phyloP scores from a whole-genome alignment of 2,888 invertebrate genomes.

The Phortica okadai region DNA sequence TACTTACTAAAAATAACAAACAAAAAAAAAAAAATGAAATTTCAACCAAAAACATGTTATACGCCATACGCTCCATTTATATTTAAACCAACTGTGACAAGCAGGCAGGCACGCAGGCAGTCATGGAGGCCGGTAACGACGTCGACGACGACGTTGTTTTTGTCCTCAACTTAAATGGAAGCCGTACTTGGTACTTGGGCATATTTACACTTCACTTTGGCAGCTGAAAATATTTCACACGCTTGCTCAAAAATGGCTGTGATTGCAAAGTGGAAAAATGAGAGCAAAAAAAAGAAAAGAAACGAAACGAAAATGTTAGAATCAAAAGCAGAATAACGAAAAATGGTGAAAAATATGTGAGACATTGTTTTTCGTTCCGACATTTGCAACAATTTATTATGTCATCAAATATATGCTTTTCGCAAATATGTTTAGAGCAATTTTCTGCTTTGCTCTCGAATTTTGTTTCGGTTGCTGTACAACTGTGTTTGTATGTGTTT shows the following conservation, averaged over 20 bases:
- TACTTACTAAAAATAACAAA: no score
- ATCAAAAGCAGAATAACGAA: slow-evolving; percentile 35
- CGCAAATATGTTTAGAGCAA: slow-evolving; percentile 29
- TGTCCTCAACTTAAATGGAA: neutral
- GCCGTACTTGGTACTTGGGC: slow-evolving; percentile 42
- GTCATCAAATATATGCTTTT: slow-evolving; percentile 62
- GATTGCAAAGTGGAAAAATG: slow-evolving; percentile 30
- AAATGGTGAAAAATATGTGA: slow-evolving; percentile 21
- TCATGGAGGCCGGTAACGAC: slow-evolving; percentile 16
- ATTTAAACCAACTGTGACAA: slow-evolving; percentile 53
- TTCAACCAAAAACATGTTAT: slow-evolving; percentile 4
- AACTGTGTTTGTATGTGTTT: neutral
- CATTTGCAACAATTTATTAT: slow-evolving; percentile 64
- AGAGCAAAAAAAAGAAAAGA: slow-evolving; percentile 37
- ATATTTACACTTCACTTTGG: slow-evolving; percentile 62
- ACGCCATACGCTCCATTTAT: slow-evolving; percentile 26
- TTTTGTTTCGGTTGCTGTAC: neutral
- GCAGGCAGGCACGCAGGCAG: neutral
- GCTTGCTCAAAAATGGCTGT: slow-evolving; percentile 7
- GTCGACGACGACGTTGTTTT: slow-evolving; percentile 45
- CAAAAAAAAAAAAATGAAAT: neutral
- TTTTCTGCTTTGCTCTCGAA: neutral
- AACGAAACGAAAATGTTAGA: neutral
- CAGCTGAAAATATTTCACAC: slow-evolving; percentile 55
- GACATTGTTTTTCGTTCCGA: slow-evolving; percentile 55